These are phyloP conservation scores for Halcyon badia DNA, from an alignment of 2,797 vertebrate species.

Conservation along the genomic window DNA sequence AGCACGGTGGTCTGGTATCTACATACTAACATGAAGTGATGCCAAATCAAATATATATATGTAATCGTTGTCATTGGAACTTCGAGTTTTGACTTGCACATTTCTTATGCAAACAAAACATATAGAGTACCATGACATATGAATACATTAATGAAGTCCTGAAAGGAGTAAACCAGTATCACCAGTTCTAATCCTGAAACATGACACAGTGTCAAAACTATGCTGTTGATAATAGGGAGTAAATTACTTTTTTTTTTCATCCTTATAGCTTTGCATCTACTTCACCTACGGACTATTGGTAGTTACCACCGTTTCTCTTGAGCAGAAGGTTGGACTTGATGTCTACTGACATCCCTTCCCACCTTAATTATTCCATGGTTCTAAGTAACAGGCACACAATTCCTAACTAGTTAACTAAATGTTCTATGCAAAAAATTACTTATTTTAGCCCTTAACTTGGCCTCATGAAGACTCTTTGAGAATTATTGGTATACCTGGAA, in stretches of 20 bases:
- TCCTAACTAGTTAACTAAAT: neutral
- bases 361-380: neutral
- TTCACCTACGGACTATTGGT: neutral
- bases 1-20: neutral
- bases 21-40: neutral
- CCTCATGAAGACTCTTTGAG: neutral
- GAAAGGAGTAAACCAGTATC: neutral
- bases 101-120: neutral
- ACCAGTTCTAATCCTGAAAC: neutral
- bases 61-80: neutral
- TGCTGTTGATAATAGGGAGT: neutral
- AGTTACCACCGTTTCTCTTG: neutral
- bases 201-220: neutral
- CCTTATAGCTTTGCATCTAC: neutral
- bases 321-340: neutral
- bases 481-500: neutral
- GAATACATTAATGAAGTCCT: neutral
- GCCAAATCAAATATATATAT: neutral
- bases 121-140: neutral
- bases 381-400: neutral
- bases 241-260: neutral
- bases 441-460: neutral
- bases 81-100: neutral
- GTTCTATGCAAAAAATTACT: neutral
- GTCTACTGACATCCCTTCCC: neutral